Conservation (phyloP, 2,113 vertebrate genomes). For the Heterotilapia buettikoferi region DNA sequence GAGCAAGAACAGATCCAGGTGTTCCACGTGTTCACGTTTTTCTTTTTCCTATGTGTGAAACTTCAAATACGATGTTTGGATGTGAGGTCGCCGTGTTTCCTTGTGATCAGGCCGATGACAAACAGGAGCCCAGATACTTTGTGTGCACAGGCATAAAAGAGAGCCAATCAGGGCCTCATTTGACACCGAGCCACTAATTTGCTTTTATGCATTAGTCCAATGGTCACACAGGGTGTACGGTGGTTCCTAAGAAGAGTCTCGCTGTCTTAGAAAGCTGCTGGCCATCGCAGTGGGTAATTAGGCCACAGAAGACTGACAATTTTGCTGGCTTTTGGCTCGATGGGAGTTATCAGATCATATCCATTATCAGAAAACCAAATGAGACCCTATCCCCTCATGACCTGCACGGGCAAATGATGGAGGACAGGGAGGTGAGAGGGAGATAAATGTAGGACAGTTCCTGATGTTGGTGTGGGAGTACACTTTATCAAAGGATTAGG, state of each 20-base stretch:
- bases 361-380: neutral
- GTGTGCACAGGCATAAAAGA: neutral
- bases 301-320: neutral
- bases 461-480: neutral
- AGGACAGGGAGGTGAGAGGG: neutral
- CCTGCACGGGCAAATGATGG: neutral
- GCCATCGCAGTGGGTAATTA: neutral
- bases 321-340: neutral
- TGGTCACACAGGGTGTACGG: neutral
- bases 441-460: neutral
- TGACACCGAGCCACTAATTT: neutral
- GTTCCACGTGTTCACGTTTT: neutral
- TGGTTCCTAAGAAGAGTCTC: neutral
- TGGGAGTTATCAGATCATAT: neutral
- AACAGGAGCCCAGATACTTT: neutral
- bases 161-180: neutral
- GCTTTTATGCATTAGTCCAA: neutral
- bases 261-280: neutral
- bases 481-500: neutral
- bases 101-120: neutral
- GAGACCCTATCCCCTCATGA: neutral
- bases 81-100: neutral
- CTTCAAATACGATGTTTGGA: neutral
- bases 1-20: neutral
- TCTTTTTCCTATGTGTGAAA: neutral